Base-by-base conservation (phyloP, 92 coral and sea anemone species). In the Bergia puertoricense region DNA sequence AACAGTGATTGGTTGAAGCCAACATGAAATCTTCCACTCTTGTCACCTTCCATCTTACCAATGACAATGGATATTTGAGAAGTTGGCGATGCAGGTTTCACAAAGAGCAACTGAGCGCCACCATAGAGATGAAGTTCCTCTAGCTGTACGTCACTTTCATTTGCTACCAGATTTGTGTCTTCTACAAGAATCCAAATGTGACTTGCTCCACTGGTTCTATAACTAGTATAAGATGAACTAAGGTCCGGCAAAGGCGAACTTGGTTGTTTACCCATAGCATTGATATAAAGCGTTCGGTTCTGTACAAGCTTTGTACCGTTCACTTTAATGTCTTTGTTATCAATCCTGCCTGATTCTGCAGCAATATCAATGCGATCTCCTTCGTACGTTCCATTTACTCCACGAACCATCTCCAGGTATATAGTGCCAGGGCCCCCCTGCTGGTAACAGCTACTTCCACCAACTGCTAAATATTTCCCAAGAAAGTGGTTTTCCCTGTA, bases 381-480 rank as follows among this genome's bases (percentile, higher is more conserved):
- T 68, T 79, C 77, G 69, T 90, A 90, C 1, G 92, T 91, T 30
- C 77, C 90, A 81, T 93, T 89, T 15, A 85, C 74, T 10, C 89
- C 86, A 54, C 90, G 92, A 86, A 91, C 91, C 82, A 73, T 90
- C 41, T 93, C 95, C 14, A 92, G 72, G 74, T 93, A 93, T 15
- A 93, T 88, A 36, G 95, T 93, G 39, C 95, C 95, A 8, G 95
- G 88, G n/a, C 93, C 95, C 4, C 95, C 95, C 18, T 89, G 90
- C 39, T 91, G 93, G 75, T 88, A 77, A 41, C 56, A 43, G 77
- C 95, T 93, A 46, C 67, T 81, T 1, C 95, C 95, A n/a, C 95
- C 95, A 66, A 76, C 65, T 57, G 95, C 95, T 6, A 91, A 90
- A 78, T 88, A 93, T 71, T 86, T 74, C 0, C 95, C 95, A 18